phyloP scores from a whole-genome alignment of 2,113 vertebrate species.

The Miniopterus natalensis region DNA sequence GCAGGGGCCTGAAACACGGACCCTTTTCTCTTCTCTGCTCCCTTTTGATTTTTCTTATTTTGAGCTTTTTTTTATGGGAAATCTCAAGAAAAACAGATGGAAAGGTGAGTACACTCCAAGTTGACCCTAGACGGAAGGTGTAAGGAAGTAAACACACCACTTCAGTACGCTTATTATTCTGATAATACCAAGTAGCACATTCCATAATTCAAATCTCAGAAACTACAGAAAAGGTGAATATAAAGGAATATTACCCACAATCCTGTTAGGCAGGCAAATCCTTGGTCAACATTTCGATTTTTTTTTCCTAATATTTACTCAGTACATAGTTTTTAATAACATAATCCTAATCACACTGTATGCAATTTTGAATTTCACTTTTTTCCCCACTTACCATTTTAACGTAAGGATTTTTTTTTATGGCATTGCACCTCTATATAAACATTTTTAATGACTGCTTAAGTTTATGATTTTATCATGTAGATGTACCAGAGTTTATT shows the following conservation, averaged over 20 bases:
- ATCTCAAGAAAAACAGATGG: neutral
- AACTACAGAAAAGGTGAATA: neutral
- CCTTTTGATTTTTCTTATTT: neutral
- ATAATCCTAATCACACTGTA: constrained; percentile 62
- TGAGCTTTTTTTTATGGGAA: neutral
- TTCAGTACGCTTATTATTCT: neutral
- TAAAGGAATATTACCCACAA: neutral
- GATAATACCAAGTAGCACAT: neutral
- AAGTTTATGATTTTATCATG: neutral
- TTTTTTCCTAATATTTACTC: constrained; percentile 33
- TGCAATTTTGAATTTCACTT: constrained; percentile 44
- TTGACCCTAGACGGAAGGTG: neutral
- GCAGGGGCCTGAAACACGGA: neutral
- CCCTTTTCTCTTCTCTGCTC: neutral
- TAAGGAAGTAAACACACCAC: neutral
- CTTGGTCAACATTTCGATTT: neutral
- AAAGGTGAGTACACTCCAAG: neutral
- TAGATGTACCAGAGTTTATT: neutral
- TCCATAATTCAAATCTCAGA: constrained; percentile 18
- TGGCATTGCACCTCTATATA: neutral
- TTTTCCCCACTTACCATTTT: constrained; percentile 39
- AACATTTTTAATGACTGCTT: neutral
- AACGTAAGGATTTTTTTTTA: neutral
- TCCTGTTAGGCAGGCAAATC: constrained; percentile 19
- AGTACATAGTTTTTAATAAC: constrained; percentile 65